Percentiles rank a stretch among this genome's conserved stretches.
phyloP scores from a whole-genome alignment of 2,113 vertebrate genomes.

The Pao palembangensis region DNA sequence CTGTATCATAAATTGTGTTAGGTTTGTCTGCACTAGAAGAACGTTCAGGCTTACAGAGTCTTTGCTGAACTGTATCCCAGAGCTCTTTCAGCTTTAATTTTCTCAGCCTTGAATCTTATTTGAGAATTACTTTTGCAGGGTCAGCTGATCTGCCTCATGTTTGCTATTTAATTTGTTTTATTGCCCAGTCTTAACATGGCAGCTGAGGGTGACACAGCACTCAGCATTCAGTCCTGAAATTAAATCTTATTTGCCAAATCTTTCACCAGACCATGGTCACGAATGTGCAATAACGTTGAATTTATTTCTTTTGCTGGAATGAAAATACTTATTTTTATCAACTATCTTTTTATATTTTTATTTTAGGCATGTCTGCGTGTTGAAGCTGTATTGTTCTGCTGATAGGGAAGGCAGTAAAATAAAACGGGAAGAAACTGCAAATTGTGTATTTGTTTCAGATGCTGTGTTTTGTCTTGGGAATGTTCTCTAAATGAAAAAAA shows the following conservation, averaged over 20 bases:
- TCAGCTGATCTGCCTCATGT: slow-evolving; percentile 49
- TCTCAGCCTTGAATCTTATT: slow-evolving; percentile 15
- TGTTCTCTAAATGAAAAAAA: too few relatives aligned
- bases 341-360: slow-evolving; percentile 34
- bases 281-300: slow-evolving; percentile 49
- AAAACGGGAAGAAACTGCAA: slow-evolving; percentile 8
- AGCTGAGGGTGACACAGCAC: slow-evolving; percentile 2
- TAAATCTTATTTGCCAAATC: slow-evolving; percentile 64
- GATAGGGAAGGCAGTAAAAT: slow-evolving; percentile 42
- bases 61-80: not conserved
- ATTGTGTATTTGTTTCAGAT: slow-evolving; percentile 29
- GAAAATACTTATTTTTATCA: slow-evolving; percentile 8
- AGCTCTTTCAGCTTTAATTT: slow-evolving; percentile 27
- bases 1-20: slow-evolving; percentile 1
- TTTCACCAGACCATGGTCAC: slow-evolving; percentile 33
- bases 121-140: slow-evolving; percentile 35
- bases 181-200: slow-evolving; percentile 36
- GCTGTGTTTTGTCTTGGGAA: slow-evolving; percentile 23
- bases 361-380: slow-evolving; percentile 43
- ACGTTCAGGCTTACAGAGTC: slow-evolving; percentile 31
- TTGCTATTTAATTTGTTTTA: slow-evolving; percentile 14
- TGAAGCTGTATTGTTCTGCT: slow-evolving; percentile 35
- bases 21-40: slow-evolving; percentile 51
- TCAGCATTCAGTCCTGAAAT: slow-evolving; percentile 6
- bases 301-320: slow-evolving; percentile 20